phyloP scores from a whole-genome alignment of 2,797 vertebrate genomes.

The Catharus ustulatus region DNA sequence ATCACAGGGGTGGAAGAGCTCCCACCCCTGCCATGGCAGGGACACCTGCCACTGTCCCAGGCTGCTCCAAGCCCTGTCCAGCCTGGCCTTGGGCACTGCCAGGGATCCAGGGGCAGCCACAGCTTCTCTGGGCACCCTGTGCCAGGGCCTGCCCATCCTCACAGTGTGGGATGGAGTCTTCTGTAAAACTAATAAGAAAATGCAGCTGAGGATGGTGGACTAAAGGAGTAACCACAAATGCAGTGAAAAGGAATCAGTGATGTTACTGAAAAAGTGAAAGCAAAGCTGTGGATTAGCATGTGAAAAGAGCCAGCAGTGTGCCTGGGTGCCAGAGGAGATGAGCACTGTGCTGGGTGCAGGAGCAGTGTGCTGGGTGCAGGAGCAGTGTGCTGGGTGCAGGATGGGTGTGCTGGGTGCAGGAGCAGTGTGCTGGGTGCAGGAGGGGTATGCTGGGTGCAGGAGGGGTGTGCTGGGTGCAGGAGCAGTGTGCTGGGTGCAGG shows the following conservation, averaged over 20 bases:
- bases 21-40: not conserved
- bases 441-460: not conserved
- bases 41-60: not conserved
- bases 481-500: too few relatives aligned
- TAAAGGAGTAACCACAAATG: not conserved
- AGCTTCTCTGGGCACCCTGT: not conserved
- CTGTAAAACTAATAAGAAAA: not conserved
- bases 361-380: too few relatives aligned
- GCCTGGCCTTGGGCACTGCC: fast-evolving
- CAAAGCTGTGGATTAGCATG: fast-evolving
- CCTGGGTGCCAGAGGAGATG: fast-evolving
- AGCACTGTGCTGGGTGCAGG: fast-evolving
- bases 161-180: not conserved
- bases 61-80: fast-evolving
- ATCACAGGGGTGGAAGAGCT: not conserved
- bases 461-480: not conserved
- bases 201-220: not conserved
- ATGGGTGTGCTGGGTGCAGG: not conserved
- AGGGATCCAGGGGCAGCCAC: not conserved
- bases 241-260: not conserved
- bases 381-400: not conserved
- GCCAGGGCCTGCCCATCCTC: not conserved
- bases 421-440: too few relatives aligned
- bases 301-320: not conserved
- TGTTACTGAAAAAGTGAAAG: not conserved